Conservation (phyloP, 2,113 vertebrate species). For the Prionailurus bengalensis region DNA sequence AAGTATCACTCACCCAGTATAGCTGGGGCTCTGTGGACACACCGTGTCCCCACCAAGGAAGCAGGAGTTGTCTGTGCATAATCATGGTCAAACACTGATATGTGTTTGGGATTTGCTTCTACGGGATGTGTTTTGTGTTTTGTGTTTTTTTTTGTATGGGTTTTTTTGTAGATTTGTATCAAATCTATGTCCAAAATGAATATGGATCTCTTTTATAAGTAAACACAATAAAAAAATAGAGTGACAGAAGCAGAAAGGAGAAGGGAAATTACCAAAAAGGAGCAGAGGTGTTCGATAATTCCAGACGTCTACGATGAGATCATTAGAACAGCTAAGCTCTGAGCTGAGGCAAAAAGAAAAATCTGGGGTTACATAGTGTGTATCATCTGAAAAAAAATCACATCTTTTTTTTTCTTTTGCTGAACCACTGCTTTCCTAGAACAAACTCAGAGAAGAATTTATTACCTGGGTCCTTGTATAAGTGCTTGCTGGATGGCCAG, state of each 20-base stretch:
- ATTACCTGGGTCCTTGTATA: background rate
- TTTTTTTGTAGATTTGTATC: background rate
- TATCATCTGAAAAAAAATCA: background rate
- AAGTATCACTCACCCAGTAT: background rate
- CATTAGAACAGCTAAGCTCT: background rate
- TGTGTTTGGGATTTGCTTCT: constrained; percentile 35
- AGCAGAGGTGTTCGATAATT: background rate
- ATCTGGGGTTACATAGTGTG: background rate
- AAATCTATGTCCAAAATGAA: constrained; percentile 36
- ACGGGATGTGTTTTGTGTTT: background rate
- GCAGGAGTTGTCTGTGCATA: background rate
- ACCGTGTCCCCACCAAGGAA: background rate
- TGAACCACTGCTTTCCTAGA: background rate
- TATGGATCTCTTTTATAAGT: constrained; percentile 16
- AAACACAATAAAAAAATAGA: background rate
- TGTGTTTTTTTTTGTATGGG: too few species aligned
- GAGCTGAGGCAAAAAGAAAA: background rate
- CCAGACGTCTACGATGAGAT: background rate
- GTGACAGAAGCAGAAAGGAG: background rate
- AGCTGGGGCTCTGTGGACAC: background rate
- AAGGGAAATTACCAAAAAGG: background rate
- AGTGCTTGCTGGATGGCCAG: background rate
- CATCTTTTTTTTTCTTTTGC: background rate
- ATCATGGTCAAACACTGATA: background rate
- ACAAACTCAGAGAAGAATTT: background rate